phyloP scores from a whole-genome alignment of 1,140 invertebrate genomes.

The Orchesella cincta region DNA sequence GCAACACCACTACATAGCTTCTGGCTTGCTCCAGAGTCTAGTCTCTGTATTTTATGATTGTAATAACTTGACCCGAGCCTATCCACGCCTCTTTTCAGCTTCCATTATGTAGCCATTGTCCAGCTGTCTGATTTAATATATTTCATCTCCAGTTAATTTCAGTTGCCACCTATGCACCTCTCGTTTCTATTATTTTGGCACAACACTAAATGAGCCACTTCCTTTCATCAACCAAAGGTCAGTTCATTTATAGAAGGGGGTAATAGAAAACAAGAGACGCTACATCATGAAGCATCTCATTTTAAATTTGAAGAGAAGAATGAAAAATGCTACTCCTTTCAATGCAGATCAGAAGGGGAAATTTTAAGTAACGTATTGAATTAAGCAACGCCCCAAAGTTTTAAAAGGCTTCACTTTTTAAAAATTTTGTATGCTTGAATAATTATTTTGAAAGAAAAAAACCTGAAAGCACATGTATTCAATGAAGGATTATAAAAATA shows the following conservation, averaged over 20 bases:
- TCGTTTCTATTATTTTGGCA: neutral
- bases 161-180: neutral
- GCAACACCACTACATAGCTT: neutral
- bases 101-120: conserved; percentile 43
- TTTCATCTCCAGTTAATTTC: neutral
- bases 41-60: neutral
- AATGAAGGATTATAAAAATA: too few species aligned
- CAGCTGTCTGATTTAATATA: conserved; percentile 29
- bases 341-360: too few species aligned
- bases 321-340: too few species aligned
- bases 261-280: too few species aligned
- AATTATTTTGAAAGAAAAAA: too few species aligned
- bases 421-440: neutral
- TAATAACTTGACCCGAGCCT: neutral
- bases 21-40: neutral
- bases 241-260: neutral
- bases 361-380: too few species aligned
- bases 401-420: neutral
- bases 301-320: too few species aligned
- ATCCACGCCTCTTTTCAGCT: conserved; percentile 40
- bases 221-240: neutral
- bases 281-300: too few species aligned
- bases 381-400: neutral
- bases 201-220: neutral
- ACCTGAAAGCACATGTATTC: too few species aligned